Base-by-base conservation (phyloP, 2,888 invertebrate genomes). In the Herminia tarsipennalis region DNA sequence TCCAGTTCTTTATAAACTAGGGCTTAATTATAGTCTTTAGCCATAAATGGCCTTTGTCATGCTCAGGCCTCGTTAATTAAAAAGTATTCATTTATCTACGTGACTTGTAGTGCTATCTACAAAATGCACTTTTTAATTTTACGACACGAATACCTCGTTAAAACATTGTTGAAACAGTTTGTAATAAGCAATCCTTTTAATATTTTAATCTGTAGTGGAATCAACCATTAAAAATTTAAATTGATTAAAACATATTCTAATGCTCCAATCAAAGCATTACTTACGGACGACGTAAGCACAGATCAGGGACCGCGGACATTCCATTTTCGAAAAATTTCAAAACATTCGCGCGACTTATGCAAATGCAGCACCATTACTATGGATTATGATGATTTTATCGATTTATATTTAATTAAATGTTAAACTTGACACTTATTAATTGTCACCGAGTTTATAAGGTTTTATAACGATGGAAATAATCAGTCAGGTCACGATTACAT, bases 371-470 rank as follows among this genome's bases (percentile, higher is more conserved):
- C 45, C 59, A 54, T 65, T 56, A 60, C 55, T 54, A 46, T 32
- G 60, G 70, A 73, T 77, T 75, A 73, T 73, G 70, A 77, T 64
- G 78, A 80, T 84, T 78, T 80, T 82, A 81, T 79, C 74, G 73
- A 69, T 57, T 64, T 70, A 59, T 69, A 73, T 81, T 79, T 80
- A 85, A 86, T 83, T 84, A 83, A 79, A 85, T 78, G 81, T 86
- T 80, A 75, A 78, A 77, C 72, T 79, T 84, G 87, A 86, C 87
- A 83, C 81, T 77, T 87, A 87, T 86, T 86, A 86, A 87, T 87
- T 84, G 84, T 81, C 70, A 70, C 67, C 66, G 70, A 73, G 68
- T 78, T 81, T 82, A 78, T 80, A 81, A 77, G 77, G 73, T 74
- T 76, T 68, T 79, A 81, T 81, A 81, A 83, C 68, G 78, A 71